Conservation (phyloP, 2,797 vertebrate species). For the Pipistrellus nathusii region DNA sequence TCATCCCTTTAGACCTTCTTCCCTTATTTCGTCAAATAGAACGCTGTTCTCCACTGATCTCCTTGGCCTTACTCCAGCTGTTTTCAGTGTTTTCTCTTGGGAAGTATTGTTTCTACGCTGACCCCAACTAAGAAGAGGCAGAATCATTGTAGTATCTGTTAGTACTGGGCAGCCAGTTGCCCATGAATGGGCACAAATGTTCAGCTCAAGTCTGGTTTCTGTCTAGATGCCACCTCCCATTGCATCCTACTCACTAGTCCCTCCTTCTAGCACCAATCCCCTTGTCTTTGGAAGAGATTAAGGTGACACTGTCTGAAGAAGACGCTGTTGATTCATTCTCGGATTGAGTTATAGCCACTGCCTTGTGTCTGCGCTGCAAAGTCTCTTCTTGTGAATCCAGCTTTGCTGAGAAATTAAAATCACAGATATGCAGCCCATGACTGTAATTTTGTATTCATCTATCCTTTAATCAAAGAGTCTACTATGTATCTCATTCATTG, state of each 20-base stretch:
- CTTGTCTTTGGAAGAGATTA: not conserved
- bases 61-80: not conserved
- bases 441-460: not conserved
- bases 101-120: not conserved
- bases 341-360: not conserved
- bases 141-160: not conserved
- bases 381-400: not conserved
- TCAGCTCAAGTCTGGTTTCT: not conserved
- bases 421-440: not conserved
- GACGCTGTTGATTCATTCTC: accelerated
- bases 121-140: not conserved
- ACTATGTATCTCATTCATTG: not conserved
- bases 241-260: not conserved
- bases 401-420: not conserved
- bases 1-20: not conserved
- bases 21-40: not conserved
- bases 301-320: accelerated
- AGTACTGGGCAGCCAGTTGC: not conserved
- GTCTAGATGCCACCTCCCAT: not conserved
- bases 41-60: not conserved
- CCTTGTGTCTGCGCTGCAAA: not conserved
- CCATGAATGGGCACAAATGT: not conserved
- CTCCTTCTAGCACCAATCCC: not conserved
- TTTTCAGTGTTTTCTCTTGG: not conserved
- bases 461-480: not conserved